Percentiles rank a stretch among this genome's conserved stretches.
Evolutionary conservation across 1,140 invertebrate species (phyloP).

Genomic region (Branchinecta lynchi): DNA sequence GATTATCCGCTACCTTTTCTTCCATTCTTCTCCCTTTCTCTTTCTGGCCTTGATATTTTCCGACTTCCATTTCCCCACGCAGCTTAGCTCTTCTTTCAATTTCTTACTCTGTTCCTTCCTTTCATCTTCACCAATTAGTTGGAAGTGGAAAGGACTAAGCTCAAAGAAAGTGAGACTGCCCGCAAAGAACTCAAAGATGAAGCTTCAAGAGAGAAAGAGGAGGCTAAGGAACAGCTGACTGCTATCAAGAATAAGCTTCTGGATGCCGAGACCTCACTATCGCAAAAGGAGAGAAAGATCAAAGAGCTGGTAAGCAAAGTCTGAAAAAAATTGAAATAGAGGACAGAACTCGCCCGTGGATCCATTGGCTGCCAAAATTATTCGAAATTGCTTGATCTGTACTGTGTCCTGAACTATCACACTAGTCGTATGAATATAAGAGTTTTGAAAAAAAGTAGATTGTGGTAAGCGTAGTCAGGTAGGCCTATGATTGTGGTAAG

Average conservation of each 20-base stretch:
- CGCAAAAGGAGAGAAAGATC: constrained; percentile 40
- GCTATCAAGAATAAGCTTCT: constrained; percentile 41
- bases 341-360: neutral
- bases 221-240: constrained; percentile 26
- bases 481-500: too few species aligned
- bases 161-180: constrained; percentile 39
- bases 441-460: too few species aligned
- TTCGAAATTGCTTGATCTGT: too few species aligned
- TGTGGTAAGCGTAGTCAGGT: too few species aligned
- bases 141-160: constrained; percentile 40
- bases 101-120: neutral
- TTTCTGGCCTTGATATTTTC: neutral
- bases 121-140: constrained; percentile 32
- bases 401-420: too few species aligned
- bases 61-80: neutral
- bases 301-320: constrained; percentile 38
- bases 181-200: constrained; percentile 33
- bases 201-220: constrained; percentile 28
- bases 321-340: neutral
- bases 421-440: too few species aligned
- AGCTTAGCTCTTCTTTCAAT: too few species aligned
- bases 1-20: neutral
- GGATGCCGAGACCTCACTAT: constrained; percentile 38
- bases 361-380: too few species aligned
- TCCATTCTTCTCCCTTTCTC: constrained; percentile 14